Base-by-base conservation (phyloP, 2,113 vertebrate genomes). In the Bubalus kerabau region DNA sequence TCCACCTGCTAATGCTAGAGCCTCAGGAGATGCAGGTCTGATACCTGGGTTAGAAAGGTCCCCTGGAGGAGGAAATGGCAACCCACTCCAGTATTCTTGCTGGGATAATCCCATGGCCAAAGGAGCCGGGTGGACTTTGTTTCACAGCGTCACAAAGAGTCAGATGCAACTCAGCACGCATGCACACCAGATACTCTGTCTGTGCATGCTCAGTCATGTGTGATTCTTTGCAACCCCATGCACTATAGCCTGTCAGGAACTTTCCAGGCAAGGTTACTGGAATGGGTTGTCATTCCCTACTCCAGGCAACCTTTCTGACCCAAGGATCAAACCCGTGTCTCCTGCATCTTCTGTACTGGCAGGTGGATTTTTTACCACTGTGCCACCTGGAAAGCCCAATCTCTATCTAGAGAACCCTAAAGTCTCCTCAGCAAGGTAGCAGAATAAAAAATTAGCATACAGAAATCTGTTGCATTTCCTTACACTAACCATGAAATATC, bases 91-190 rank as follows among this genome's bases (percentile, higher is more conserved):
- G 36, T 43, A 24, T 26, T 43, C 71, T 76, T 76, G 23, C 21
- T 24, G 21, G 71, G 36, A 76, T 24, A 76, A 43, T 71, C 10
- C 67, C 67, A 71, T 12, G 21, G 36, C 11, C 23, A 26, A 24
- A 43, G 17, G 36, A 76, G 23, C 36, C 0, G 0, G 36, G 36
- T 26, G 23, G 71, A 3, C 36, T 76, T 23, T 14, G 36, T 76
- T 76, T 40, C 71, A 43, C 36, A 26, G 36, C 2, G 0, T 76
- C 6, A 6, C 71, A 26, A 71, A 40, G 71, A 43, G 23, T 26
- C 36, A 43, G 71, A 7, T 26, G 23, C 5, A 43, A 43, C 71
- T 76, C 36, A 43, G 21, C 36, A 40, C 0, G 1, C 23, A 43
- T 24, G 21, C 36, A 74, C 36, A 14, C 71, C 10, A 13, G 36